Base-by-base conservation (phyloP, 2,888 invertebrate species). In the Morpho deidamia region DNA sequence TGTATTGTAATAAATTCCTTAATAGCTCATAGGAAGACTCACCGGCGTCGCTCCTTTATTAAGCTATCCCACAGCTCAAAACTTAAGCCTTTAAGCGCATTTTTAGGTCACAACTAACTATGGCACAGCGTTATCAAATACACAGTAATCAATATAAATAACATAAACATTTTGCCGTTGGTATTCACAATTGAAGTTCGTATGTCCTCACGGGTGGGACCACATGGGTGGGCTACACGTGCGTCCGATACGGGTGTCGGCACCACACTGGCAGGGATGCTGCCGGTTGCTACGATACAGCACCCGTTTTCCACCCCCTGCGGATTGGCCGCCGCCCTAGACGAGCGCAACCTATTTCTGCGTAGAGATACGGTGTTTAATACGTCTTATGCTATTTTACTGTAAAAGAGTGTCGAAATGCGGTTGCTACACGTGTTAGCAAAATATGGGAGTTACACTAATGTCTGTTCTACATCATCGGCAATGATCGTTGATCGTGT, bases 211-310 rank as follows among this genome's bases (percentile, higher is more conserved):
- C 48, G 44, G 14, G 14, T 50, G 55, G 40, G 40, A 9, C 61
- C 62, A 49, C 37, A 50, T 56, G 60, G 61, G 55, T 58, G 62
- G 51, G 61, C 56, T 69, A 71, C 72, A 73, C 86, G 83, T 68
- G 79, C 71, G 77, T 54, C 65, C 73, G 63, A 66, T 59, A 64
- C 78, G 77, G 67, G 68, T 62, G 69, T 63, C 74, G 68, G 72
- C 71, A 76, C 76, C 72, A 76, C 71, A 88, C 88, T 88, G 87
- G 64, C 75, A 83, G 83, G 88, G 88, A 89, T 86, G 87, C 88
- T 87, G 87, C 61, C 60, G 63, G 88, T 89, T 89, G 88, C 88
- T 86, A 86, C 72, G 88, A 80, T 86, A 89, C 87, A 67, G 68
- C 76, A 70, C 78, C 80, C 79, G 68, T 67, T 67, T 66, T 78